Base-by-base conservation (phyloP, 2,888 invertebrate species). In the Melanargia galathea region DNA sequence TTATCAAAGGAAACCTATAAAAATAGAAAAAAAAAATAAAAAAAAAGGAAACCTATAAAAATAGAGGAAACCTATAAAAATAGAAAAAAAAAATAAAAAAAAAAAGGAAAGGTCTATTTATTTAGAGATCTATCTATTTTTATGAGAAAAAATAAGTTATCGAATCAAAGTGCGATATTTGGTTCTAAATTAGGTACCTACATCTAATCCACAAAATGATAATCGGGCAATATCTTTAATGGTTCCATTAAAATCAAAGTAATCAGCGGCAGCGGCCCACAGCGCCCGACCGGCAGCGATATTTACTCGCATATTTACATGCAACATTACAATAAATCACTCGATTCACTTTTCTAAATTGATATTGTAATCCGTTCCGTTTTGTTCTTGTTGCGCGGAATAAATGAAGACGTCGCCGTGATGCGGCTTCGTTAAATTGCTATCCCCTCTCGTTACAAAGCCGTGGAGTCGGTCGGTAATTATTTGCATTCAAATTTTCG, bases 381-480 rank as follows among this genome's bases (percentile, higher is more conserved):
- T 80, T 84, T 87, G 81, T 82, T 90, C 81, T 86, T 87, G 82
- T 87, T 90, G 82, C 76, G 71, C 78, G 83, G 83, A 84, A 90
- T 90, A 90, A 90, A 90, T 90, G 89, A 90, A 90, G 90, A 89
- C 87, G 86, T 90, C 79, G 76, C 78, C 79, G 75, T 71, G 86
- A 87, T 87, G 87, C 79, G 75, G 86, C 84, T 89, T 90, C 90
- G 90, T 91, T 91, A 90, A 90, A 90, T 90, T 89, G 90, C 88
- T 88, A 90, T 89, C 85, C 83, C 55, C 54, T 52, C 75, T 71
- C 38, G 63, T 73, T 70, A 65, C 30, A n/a, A 59, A 75, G 18
- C 46, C 38, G 52, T 69, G 71, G 80, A 76, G 80, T 79, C 62
- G 83, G 52, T 46, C 3, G 0, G 8, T 35, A 6, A 35, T 35